Conservation (phyloP, 2,888 invertebrate species). For the Saturnia pavonia region DNA sequence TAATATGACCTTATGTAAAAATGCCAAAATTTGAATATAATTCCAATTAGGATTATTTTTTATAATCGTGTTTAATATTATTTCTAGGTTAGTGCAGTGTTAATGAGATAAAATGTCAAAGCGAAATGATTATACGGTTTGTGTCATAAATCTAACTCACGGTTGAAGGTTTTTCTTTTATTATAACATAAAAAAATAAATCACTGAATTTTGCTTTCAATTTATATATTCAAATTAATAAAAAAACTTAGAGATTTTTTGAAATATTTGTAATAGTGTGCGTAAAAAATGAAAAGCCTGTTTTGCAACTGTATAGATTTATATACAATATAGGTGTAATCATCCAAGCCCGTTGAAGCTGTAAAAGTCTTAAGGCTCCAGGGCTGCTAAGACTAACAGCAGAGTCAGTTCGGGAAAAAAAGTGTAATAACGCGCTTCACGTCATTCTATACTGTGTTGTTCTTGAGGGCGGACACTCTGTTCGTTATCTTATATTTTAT, state of each 20-base stretch:
- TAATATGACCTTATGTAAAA: constrained; percentile 4
- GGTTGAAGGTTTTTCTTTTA: constrained; percentile 7
- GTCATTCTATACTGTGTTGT: neutral
- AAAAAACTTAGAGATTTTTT: neutral
- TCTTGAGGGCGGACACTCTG: neutral
- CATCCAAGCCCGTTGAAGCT: too few species aligned
- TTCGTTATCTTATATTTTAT: neutral
- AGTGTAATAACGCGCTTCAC: neutral
- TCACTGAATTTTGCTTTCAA: neutral
- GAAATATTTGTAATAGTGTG: neutral
- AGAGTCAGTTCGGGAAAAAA: too few species aligned
- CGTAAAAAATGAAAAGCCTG: neutral
- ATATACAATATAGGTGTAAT: too few species aligned
- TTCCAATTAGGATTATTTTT: constrained; percentile 1
- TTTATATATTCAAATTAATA: neutral
- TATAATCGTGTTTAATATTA: neutral
- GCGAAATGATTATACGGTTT: neutral
- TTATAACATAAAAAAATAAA: neutral
- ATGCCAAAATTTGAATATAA: constrained; percentile 8
- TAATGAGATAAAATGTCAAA: constrained; percentile 4
- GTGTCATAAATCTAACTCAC: neutral
- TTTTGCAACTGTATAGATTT: neutral
- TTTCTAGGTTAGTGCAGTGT: constrained; percentile 10
- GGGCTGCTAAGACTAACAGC: too few species aligned
- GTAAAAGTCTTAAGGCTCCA: too few species aligned